Percentiles rank a stretch among this genome's conserved stretches.
phyloP scores from a whole-genome alignment of 2,888 invertebrate species.

The Xestia ashworthii region DNA sequence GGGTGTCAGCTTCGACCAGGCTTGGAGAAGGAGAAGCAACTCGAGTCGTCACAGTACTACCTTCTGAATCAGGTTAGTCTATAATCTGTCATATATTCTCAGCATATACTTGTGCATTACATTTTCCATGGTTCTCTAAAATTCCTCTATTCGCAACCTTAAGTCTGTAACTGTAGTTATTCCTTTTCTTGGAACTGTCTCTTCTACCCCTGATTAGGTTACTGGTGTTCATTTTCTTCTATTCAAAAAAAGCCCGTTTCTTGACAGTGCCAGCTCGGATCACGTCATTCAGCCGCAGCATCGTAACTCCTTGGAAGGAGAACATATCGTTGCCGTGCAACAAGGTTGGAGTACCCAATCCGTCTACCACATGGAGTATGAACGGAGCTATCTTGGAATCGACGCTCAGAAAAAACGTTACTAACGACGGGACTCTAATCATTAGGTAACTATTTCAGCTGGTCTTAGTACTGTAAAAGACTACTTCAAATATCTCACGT shows the following conservation, averaged over 20 bases:
- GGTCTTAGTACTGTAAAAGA: neutral
- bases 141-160: neutral
- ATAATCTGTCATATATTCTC: slow-evolving; percentile 55
- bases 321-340: slow-evolving; percentile 95
- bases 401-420: slow-evolving; percentile 92
- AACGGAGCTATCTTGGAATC: slow-evolving; percentile 94
- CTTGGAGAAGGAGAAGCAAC: slow-evolving; percentile 96
- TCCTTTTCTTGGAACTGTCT: neutral
- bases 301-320: slow-evolving; percentile 96
- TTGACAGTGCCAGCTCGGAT: slow-evolving; percentile 95
- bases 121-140: neutral
- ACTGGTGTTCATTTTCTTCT: slow-evolving; percentile 67
- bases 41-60: slow-evolving; percentile 94
- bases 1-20: slow-evolving; percentile 94
- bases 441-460: slow-evolving; percentile 90
- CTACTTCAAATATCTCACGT: neutral
- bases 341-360: slow-evolving; percentile 95
- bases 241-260: slow-evolving; percentile 68
- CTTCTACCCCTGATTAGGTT: slow-evolving; percentile 40
- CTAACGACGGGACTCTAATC: slow-evolving; percentile 93
- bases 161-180: neutral
- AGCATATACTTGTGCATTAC: neutral
- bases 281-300: slow-evolving; percentile 95
- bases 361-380: slow-evolving; percentile 94
- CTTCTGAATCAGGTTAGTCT: slow-evolving; percentile 92